Evolutionary conservation across 2,888 invertebrate genomes (phyloP), one percentile per base, ranked within the genome.

Genomic region (Agrotis exclamationis): DNA sequence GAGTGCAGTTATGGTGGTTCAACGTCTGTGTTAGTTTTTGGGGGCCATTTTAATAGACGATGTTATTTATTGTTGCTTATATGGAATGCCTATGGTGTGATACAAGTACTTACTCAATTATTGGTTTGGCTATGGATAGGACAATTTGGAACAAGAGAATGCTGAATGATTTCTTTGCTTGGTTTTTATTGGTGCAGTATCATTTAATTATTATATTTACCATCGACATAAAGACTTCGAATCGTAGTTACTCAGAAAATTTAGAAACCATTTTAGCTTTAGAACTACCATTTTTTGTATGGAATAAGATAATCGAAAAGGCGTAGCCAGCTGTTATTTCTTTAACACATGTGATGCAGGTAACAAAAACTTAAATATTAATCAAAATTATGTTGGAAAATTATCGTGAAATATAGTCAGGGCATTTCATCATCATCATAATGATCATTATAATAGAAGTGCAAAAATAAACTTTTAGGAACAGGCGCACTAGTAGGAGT

Each of bases 1-100:
- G 92, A 91, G 87, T 85, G 83, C 85, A 86, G 84, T 85, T 80
- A 82, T 79, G 71, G 73, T 71, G 77, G 77, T 75, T 71, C 51
- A 59, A 83, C 58, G 75, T 79, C 80, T 85, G n/a, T 79, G 57
- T 81, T 76, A 74, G 60, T 71, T 58, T 75, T 76, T 78, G 44
- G 74, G 74, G 76, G 76, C 56, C 66, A 74, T 79, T 69, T 74
- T 70, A 74, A 79, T 85, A 71, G 24, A 68, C 24, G 24, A 66
- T 24, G 47, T 65, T 57, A 39, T 67, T 60, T 39, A 24, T 13
- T 48, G 22, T 18, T 33, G 20, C 28, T 33, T 64, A n/a, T 20
- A 9, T 20, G 9, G 13, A 3, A 51, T 0, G n/a, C 44, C n/a
- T n/a, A 16, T 39, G 9, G 13, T 33, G n/a, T 13, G 13, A 18